Base-by-base conservation (phyloP, 2,888 invertebrate species). In the Myathropa florea region DNA sequence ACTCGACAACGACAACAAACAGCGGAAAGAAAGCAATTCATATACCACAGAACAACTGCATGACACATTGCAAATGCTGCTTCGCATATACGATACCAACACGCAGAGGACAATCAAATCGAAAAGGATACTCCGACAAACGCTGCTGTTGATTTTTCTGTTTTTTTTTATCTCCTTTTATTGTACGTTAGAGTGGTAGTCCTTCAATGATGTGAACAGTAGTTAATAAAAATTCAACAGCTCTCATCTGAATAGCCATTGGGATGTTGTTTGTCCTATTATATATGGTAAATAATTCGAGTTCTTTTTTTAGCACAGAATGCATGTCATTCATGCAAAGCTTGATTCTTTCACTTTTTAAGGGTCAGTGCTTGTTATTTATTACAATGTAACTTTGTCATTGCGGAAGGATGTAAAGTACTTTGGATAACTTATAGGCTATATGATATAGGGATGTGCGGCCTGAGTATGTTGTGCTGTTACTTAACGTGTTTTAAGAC, bases 151-250 rank as follows among this genome's bases (percentile, higher is more conserved):
- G 64, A 71, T 68, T 46, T 85, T 39, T 63, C 59, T 46, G 55
- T 55, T 39, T 73, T 81, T 78, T 73, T 76, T 76, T 76, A 46
- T 65, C 4, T 60, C 30, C n/a, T 77, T 86, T 78, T 33, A 65
- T 82, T 70, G 70, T 79, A 63, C 30, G 28, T 57, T 65, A 39
- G 57, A 86, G 83, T 83, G 86, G 78, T 75, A 71, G 75, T 79
- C 83, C 86, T 86, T 83, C 78, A 86, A 65, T 65, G 65, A 79
- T 75, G 86, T 86, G 83, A 83, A 86, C 86, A 86, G 83, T 86
- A 86, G 86, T 86, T 86, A 86, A 86, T 86, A 86, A 86, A 86
- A 86, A 86, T 86, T 86, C 86, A 86, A 86, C 78, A 86, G 71
- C 86, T 83, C 86, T 86, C 86, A 83, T 83, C 86, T 86, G 83